Conservation (phyloP, 2,888 invertebrate genomes). For the Clusia tigrina region DNA sequence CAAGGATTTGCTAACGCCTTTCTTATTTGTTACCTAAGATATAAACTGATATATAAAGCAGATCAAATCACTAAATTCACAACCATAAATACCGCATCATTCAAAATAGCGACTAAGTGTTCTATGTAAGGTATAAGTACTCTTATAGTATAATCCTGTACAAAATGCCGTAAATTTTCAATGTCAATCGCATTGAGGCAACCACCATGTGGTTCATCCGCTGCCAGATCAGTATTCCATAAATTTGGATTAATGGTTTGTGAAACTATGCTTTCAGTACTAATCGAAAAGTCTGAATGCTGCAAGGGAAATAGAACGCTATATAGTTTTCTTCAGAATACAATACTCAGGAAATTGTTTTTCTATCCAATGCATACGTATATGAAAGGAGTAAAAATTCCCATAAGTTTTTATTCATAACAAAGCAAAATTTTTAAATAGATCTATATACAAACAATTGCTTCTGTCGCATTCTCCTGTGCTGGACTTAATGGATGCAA, state of each 20-base stretch:
- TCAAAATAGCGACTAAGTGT: conserved; percentile 80
- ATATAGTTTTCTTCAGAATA: no score
- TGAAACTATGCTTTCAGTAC: conserved; percentile 69
- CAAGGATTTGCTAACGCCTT: conserved; percentile 91
- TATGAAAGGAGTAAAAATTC: background rate
- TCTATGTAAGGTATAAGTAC: conserved; percentile 92
- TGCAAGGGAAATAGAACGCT: conserved; percentile 26
- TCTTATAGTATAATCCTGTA: conserved; percentile 86
- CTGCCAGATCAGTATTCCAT: conserved; percentile 68
- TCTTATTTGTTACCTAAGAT: conserved; percentile 78
- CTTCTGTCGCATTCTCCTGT: conserved; percentile 70
- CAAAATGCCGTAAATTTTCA: conserved; percentile 82
- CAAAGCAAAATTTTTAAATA: background rate
- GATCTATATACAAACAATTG: conserved; percentile 59
- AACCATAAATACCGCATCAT: conserved; percentile 72
- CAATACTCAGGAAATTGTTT: no score
- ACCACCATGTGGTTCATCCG: conserved; percentile 72
- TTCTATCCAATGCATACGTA: no score
- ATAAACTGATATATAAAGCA: background rate
- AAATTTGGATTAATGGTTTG: conserved; percentile 67
- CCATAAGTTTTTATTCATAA: background rate
- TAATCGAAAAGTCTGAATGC: conserved; percentile 65
- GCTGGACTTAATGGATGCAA: conserved; percentile 81
- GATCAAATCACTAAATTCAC: background rate
- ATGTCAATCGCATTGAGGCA: conserved; percentile 84